Percentiles rank a stretch among this genome's conserved stretches.
These are phyloP conservation scores for Bubalus kerabau DNA, from an alignment of 2,113 vertebrate species.

Conservation along the genomic window DNA sequence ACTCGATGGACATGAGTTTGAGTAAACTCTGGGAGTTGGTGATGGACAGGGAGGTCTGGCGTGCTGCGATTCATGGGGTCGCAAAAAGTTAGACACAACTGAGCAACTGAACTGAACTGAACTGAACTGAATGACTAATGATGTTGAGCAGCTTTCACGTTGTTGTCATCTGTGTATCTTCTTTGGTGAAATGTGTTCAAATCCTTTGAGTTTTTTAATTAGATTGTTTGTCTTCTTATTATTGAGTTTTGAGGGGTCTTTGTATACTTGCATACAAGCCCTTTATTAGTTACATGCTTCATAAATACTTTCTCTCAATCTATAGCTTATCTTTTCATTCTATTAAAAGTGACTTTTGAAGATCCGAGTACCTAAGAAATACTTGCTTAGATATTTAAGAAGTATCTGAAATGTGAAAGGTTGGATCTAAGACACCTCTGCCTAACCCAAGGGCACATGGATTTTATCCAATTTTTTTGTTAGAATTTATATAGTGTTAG, in stretches of 20 bases:
- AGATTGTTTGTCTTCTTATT: not conserved
- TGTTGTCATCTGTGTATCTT: not conserved
- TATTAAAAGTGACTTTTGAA: not conserved
- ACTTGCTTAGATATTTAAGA: not conserved
- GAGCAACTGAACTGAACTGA: no score
- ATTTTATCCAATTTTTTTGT: not conserved
- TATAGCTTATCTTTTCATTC: not conserved
- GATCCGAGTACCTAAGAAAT: not conserved
- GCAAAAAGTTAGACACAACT: fast-evolving
- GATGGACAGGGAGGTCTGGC: no score
- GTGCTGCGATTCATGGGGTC: fast-evolving
- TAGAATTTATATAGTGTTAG: not conserved
- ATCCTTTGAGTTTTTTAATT: not conserved
- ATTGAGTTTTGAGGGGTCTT: not conserved
- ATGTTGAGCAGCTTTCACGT: not conserved
- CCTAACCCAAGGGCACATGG: not conserved
- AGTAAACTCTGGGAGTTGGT: no score
- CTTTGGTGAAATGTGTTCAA: not conserved
- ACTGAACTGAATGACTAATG: not conserved
- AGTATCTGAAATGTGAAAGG: not conserved
- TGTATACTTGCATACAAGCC: not conserved
- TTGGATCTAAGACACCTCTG: not conserved
- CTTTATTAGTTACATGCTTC: not conserved
- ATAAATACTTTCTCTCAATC: not conserved
- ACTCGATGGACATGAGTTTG: fast-evolving